Percentiles rank a stretch among this genome's conserved stretches.
Evolutionary conservation across 2,797 vertebrate genomes (phyloP).

Genomic region (Hylomyscus alleni): DNA sequence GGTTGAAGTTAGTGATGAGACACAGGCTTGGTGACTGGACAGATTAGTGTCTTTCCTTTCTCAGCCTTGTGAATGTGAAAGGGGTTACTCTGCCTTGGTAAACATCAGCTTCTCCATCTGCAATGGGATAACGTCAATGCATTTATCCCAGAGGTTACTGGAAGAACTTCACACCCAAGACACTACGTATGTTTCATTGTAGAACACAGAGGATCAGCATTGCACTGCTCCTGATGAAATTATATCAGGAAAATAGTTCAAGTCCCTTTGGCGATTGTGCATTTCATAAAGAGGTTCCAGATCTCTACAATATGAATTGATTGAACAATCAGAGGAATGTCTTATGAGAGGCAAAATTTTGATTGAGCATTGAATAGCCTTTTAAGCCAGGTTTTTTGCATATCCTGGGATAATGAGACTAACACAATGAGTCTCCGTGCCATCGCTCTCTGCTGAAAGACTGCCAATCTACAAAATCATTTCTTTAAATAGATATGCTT

Average conservation of each 20-base stretch:
- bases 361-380: conserved; percentile 29
- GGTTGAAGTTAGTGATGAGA: not conserved
- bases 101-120: conserved; percentile 27
- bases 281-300: conserved; percentile 61
- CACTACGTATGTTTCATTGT: not conserved
- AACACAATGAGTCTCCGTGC: not conserved
- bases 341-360: conserved; percentile 59
- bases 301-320: conserved; percentile 70
- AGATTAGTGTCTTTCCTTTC: not conserved
- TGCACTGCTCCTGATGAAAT: conserved; percentile 42
- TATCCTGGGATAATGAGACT: not conserved
- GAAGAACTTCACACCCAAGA: not conserved
- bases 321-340: conserved; percentile 70
- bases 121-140: not conserved
- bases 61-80: not conserved
- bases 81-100: not conserved
- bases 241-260: conserved; percentile 43
- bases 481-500: conserved; percentile 19
- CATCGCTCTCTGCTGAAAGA: conserved; percentile 19
- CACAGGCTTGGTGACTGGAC: not conserved
- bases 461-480: not conserved
- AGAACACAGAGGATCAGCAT: not conserved
- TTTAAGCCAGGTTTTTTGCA: conserved; percentile 60
- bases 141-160: not conserved
- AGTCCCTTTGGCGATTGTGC: conserved; percentile 29